A percentile compares a stretch with the other conserved stretches of the same genome.
Evolutionary conservation across 2,888 invertebrate species (phyloP).

Genomic region (Hymenopus coronatus): DNA sequence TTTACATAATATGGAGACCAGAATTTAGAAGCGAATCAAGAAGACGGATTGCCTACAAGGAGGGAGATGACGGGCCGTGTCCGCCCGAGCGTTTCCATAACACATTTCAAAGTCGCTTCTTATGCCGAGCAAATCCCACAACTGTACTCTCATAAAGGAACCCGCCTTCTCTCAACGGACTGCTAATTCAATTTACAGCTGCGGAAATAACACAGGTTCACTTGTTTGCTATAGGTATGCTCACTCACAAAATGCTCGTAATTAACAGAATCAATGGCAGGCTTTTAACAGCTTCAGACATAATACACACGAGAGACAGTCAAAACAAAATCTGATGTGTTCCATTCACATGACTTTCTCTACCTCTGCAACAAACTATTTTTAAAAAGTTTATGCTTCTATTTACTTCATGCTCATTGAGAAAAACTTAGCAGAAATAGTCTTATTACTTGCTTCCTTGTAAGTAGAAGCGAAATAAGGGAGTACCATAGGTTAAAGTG

Average conservation of each 20-base stretch:
- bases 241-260: background rate
- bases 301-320: background rate
- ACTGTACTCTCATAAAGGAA: background rate
- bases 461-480: too few species aligned
- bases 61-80: background rate
- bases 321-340: too few species aligned
- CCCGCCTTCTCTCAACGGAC: background rate
- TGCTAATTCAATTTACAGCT: background rate
- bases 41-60: background rate
- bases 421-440: too few species aligned
- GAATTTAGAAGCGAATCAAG: too few species aligned
- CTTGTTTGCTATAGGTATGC: background rate
- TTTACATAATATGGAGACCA: too few species aligned
- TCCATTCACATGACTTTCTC: too few species aligned
- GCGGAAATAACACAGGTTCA: background rate
- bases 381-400: too few species aligned
- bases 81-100: too few species aligned
- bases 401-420: too few species aligned
- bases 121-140: background rate
- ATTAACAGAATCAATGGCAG: constrained; percentile 6
- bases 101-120: background rate
- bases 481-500: too few species aligned
- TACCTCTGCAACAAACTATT: too few species aligned
- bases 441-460: too few species aligned
- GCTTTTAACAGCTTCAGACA: background rate